A percentile compares a stretch with the other conserved stretches of the same genome.
phyloP scores from a whole-genome alignment of 2,888 invertebrate species.

The Arrhopalites spinosus region DNA sequence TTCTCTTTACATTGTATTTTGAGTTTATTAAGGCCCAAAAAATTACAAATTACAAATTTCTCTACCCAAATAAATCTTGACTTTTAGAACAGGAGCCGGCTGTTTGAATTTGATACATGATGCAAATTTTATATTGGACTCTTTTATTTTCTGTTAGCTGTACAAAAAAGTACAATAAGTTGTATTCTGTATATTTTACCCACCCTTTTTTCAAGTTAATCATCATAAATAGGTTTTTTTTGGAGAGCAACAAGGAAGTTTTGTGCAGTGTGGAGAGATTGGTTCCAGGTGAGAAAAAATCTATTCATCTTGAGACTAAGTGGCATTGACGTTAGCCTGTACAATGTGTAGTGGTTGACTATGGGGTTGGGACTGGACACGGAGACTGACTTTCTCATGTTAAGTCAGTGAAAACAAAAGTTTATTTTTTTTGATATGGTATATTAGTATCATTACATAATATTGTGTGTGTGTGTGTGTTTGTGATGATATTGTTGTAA shows the following conservation, averaged over 20 bases:
- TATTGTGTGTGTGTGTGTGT: background rate
- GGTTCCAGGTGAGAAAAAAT: slow-evolving; percentile 16
- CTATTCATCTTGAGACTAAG: background rate
- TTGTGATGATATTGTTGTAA: background rate
- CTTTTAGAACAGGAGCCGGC: too few relatives aligned
- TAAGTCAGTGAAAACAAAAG: slow-evolving; percentile 1
- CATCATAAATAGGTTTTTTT: too few relatives aligned
- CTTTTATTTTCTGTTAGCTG: background rate
- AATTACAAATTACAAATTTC: too few relatives aligned
- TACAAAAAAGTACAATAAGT: background rate
- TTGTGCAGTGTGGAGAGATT: background rate
- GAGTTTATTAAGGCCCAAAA: too few relatives aligned
- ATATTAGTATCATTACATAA: background rate
- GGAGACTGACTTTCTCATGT: background rate
- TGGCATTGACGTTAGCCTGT: background rate
- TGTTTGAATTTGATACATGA: too few relatives aligned
- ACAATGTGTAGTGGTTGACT: too few relatives aligned
- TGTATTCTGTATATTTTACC: background rate
- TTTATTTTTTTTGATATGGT: background rate
- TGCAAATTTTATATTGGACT: too few relatives aligned
- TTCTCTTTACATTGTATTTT: too few relatives aligned
- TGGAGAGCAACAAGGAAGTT: slow-evolving; percentile 3
- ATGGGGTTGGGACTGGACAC: background rate
- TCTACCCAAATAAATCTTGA: too few relatives aligned
- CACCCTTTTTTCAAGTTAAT: too few relatives aligned